These are phyloP conservation scores for Sycophaga agraensis DNA, from an alignment of 1,140 invertebrate genomes.

Conservation along the genomic window DNA sequence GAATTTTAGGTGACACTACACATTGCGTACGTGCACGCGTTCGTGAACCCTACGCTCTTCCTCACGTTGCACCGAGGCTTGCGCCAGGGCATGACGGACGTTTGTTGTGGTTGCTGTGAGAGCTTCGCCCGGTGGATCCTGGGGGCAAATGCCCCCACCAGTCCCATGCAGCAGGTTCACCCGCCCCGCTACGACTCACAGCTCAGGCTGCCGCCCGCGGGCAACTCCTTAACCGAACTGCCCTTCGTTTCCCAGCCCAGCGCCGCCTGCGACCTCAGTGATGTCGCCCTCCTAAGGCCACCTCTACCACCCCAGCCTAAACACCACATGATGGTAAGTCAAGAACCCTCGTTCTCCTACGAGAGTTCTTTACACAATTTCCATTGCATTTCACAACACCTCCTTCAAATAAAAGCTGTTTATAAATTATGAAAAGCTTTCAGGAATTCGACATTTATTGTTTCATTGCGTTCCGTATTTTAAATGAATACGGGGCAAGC, in stretches of 20 bases:
- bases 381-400: too few relatives aligned
- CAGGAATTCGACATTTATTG: too few relatives aligned
- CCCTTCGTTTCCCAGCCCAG: neutral
- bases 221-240: conserved; percentile 37
- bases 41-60: conserved; percentile 81
- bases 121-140: conserved; percentile 65
- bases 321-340: conserved; percentile 38
- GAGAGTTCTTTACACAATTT: too few relatives aligned
- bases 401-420: too few relatives aligned
- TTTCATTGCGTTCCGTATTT: too few relatives aligned
- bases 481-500: too few relatives aligned
- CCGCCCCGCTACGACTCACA: conserved; percentile 39
- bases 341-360: too few relatives aligned
- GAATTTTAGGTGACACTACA: conserved; percentile 84
- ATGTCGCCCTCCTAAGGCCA: conserved; percentile 58
- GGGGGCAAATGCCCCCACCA: conserved; percentile 55
- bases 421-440: too few relatives aligned
- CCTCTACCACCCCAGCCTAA: conserved; percentile 52
- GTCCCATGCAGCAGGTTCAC: conserved; percentile 33
- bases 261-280: conserved; percentile 44
- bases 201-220: conserved; percentile 40
- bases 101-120: conserved; percentile 73
- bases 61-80: conserved; percentile 75
- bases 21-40: conserved; percentile 84
- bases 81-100: conserved; percentile 68